phyloP scores from a whole-genome alignment of 2,113 vertebrate species.

The Neodontobutis hainanensis region DNA sequence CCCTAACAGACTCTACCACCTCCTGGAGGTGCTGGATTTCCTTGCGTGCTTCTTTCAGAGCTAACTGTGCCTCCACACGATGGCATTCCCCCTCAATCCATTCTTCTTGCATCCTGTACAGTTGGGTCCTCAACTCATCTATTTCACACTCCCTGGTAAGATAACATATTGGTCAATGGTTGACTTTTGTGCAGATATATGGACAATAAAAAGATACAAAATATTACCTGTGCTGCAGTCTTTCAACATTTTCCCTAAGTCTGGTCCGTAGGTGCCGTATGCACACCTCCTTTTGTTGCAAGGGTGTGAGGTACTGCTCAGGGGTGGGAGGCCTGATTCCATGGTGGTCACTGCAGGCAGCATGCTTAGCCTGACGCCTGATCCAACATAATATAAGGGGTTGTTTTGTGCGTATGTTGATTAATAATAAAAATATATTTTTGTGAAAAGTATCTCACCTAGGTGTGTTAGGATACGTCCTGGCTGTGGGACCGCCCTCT shows the following conservation, averaged over 20 bases:
- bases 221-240: conserved; percentile 90
- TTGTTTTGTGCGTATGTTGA: background rate
- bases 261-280: conserved; percentile 92
- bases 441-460: conserved; percentile 55
- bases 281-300: conserved; percentile 98
- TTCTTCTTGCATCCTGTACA: conserved; percentile 96
- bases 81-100: conserved; percentile 99
- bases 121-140: conserved; percentile 88
- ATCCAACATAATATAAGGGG: conserved; percentile 1
- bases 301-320: conserved; percentile 95
- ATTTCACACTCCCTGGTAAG: conserved; percentile 88
- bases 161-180: background rate
- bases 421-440: background rate
- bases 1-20: conserved; percentile 88
- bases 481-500: conserved; percentile 88
- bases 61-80: conserved; percentile 94
- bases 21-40: conserved; percentile 96
- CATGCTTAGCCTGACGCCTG: conserved; percentile 90
- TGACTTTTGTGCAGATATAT: background rate
- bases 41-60: conserved; percentile 91
- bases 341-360: conserved; percentile 93
- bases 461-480: conserved; percentile 80
- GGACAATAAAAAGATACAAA: background rate
- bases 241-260: conserved; percentile 92
- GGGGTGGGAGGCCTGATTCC: conserved; percentile 92